Evolutionary conservation across 2,888 invertebrate species (phyloP).

Genomic region (Rugalucina vietnamica): DNA sequence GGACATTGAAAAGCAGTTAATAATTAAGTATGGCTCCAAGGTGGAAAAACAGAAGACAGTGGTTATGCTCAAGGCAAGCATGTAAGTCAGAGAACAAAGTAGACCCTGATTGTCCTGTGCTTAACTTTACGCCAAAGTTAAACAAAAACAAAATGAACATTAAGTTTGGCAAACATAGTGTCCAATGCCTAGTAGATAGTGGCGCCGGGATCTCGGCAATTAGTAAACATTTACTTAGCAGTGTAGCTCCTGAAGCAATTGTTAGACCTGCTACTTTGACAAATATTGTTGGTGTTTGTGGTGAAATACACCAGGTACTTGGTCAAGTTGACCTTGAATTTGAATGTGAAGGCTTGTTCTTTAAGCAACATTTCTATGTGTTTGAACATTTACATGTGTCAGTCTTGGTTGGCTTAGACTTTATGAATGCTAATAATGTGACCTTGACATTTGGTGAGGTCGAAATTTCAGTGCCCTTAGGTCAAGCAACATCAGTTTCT

Average conservation of each 20-base stretch:
- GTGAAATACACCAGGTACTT: too few species aligned
- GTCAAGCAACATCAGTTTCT: neutral
- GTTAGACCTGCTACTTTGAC: neutral
- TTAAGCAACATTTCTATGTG: neutral
- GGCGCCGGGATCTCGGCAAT: neutral
- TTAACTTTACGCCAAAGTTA: neutral
- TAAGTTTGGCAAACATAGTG: neutral
- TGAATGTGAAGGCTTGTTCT: neutral
- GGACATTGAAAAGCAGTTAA: too few species aligned
- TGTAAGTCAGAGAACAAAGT: neutral
- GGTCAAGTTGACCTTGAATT: neutral
- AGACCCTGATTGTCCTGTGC: neutral
- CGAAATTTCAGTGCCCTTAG: neutral
- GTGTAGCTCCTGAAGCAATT: neutral
- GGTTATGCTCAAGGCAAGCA: constrained; percentile 1
- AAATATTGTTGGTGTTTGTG: too few species aligned
- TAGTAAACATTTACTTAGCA: neutral
- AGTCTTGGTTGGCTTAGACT: neutral
- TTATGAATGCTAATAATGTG: neutral
- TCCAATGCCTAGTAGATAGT: neutral
- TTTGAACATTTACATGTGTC: constrained; percentile 6
- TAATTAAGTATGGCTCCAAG: too few species aligned
- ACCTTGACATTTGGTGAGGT: constrained; percentile 2
- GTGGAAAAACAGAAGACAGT: too few species aligned
- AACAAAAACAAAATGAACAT: constrained; percentile 2